These are phyloP conservation scores for Synodontis membranacea DNA, from an alignment of 2,113 vertebrate species.

Conservation along the genomic window DNA sequence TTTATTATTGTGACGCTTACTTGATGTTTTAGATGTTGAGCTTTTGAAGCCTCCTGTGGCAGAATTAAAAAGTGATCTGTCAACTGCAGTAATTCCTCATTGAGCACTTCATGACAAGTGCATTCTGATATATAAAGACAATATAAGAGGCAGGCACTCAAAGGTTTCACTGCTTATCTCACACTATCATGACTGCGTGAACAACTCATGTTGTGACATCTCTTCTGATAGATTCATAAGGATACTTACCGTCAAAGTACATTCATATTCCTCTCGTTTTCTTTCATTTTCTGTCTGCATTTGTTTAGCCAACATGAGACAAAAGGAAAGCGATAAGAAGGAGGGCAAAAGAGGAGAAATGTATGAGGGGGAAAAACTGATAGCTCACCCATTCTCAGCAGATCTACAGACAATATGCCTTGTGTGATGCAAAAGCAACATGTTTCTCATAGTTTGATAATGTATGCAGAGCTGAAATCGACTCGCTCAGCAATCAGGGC, in stretches of 20 bases:
- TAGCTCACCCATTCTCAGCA: slow-evolving; percentile 38
- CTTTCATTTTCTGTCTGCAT: slow-evolving; percentile 39
- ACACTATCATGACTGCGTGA: not conserved
- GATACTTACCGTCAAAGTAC: slow-evolving; percentile 1
- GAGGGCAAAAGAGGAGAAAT: slow-evolving; percentile 16
- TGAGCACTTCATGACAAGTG: slow-evolving; percentile 3
- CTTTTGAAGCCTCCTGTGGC: slow-evolving; percentile 3
- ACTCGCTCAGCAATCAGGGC: slow-evolving; percentile 42
- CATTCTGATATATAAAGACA: slow-evolving; percentile 15
- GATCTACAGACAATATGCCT: slow-evolving; percentile 46
- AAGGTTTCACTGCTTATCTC: not conserved
- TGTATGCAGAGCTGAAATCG: slow-evolving; percentile 42
- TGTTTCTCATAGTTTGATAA: slow-evolving; percentile 50
- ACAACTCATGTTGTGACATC: not conserved
- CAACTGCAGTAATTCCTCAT: slow-evolving; percentile 15
- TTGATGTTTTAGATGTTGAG: not conserved
- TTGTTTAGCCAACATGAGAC: slow-evolving; percentile 47
- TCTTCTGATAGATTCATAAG: slow-evolving; percentile 33
- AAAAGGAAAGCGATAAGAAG: slow-evolving; percentile 24
- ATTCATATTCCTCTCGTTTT: slow-evolving; percentile 35
- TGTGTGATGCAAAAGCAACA: slow-evolving; percentile 45
- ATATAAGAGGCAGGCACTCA: not conserved
- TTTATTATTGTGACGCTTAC: not conserved
- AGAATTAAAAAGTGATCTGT: slow-evolving; percentile 13
- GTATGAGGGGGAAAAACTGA: not conserved